Conservation (phyloP, 2,888 invertebrate species). For the Drosophila prostipennis region DNA sequence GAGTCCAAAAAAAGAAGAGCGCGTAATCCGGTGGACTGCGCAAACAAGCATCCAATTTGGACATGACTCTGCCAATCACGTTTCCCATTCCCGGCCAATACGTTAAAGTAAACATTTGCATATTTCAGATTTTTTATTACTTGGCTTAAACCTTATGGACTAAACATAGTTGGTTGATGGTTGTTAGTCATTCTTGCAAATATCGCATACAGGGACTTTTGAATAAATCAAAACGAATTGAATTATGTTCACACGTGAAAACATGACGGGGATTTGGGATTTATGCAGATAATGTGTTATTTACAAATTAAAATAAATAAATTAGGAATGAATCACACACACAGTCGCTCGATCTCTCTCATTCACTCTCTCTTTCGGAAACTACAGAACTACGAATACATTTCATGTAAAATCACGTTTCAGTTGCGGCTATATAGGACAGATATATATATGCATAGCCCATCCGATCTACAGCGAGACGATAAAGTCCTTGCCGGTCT, state of each 20-base stretch:
- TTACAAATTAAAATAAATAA: slow-evolving; percentile 74
- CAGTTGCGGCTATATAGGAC: slow-evolving; percentile 31
- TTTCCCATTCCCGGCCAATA: slow-evolving; percentile 13
- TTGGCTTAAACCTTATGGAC: slow-evolving; percentile 46
- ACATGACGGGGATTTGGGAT: slow-evolving; percentile 41
- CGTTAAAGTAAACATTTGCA: slow-evolving; percentile 16
- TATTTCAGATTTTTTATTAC: slow-evolving; percentile 40
- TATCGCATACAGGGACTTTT: slow-evolving; percentile 81
- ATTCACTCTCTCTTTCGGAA: slow-evolving; percentile 6
- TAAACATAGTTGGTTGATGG: slow-evolving; percentile 57
- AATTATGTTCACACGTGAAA: slow-evolving; percentile 56
- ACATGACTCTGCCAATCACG: slow-evolving; percentile 44
- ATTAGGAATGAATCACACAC: slow-evolving; percentile 64
- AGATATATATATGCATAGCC: slow-evolving; percentile 2
- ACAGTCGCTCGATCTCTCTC: slow-evolving; percentile 30
- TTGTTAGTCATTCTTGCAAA: slow-evolving; percentile 76
- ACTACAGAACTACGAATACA: slow-evolving; percentile 70
- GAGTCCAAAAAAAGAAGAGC: slow-evolving; percentile 51
- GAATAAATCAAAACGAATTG: slow-evolving; percentile 76
- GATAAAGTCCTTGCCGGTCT: slow-evolving; percentile 82
- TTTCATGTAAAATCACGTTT: slow-evolving; percentile 71
- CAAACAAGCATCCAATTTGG: slow-evolving; percentile 54
- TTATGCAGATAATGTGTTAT: slow-evolving; percentile 50
- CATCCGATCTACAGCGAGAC: slow-evolving; percentile 73
- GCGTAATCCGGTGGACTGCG: slow-evolving; percentile 55